These are phyloP conservation scores for Drosophila flavopinicola DNA, from an alignment of 2,888 invertebrate species.

Conservation along the genomic window DNA sequence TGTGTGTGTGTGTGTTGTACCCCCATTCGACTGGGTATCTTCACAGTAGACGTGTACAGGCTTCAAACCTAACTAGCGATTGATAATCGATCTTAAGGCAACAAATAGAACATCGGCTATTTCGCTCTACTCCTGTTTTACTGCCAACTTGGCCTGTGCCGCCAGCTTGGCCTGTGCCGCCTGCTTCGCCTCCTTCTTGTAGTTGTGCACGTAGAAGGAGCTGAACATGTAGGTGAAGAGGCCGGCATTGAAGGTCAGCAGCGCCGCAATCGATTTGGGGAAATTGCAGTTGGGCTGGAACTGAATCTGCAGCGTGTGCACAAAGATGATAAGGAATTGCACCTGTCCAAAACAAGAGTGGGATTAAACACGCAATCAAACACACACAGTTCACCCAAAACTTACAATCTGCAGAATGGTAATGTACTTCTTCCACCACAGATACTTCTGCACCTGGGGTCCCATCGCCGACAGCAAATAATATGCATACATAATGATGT, in stretches of 20 bases:
- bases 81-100: conserved; percentile 46
- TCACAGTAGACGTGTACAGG: conserved; percentile 35
- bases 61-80: conserved; percentile 49
- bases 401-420: conserved; percentile 93
- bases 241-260: conserved; percentile 88
- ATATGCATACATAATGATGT: conserved; percentile 96
- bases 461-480: conserved; percentile 95
- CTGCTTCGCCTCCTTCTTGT: conserved; percentile 85
- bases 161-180: conserved; percentile 57
- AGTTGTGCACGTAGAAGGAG: conserved; percentile 89
- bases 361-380: background rate
- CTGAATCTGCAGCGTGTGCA: conserved; percentile 88
- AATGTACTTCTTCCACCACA: conserved; percentile 98
- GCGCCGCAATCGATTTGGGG: conserved; percentile 88
- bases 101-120: conserved; percentile 17
- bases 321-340: conserved; percentile 91
- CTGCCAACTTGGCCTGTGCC: conserved; percentile 62
- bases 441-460: conserved; percentile 93
- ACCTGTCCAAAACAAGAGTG: conserved; percentile 85
- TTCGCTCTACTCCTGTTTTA: conserved; percentile 74
- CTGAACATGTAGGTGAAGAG: conserved; percentile 92
- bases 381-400: conserved; percentile 14
- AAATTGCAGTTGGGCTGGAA: conserved; percentile 89
- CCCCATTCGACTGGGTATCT: conserved; percentile 8
- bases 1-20: conserved; percentile 30